Evolutionary conservation across 1,140 invertebrate species (phyloP), one percentile per base, ranked within the genome.

Genomic region (Sycophaga agraensis): DNA sequence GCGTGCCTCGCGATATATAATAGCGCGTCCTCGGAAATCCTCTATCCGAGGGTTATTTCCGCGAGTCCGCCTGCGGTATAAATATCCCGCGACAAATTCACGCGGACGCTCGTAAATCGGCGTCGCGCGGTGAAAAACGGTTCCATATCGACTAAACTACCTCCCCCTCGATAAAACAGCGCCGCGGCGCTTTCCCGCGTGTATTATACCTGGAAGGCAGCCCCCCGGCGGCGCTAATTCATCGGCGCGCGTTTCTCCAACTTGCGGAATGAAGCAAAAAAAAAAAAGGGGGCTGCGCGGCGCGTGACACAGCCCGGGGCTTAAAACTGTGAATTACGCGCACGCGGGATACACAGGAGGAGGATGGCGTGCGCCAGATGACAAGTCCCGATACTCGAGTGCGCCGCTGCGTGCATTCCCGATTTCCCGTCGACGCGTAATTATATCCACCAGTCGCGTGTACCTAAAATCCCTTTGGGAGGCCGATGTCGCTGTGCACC

Each of bases 251-350:
- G 12, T 39, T 43, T 55, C 39, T 43, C 51, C 6, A n/a, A 28
- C 22, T 31, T 12, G 24, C 22, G 12, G 16, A 56, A 56, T 56
- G 43, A 45, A 35, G n/a, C n/a, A n/a, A n/a, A n/a, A n/a, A n/a
- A n/a, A n/a, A n/a, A n/a, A n/a, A 37, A 31, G 35, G 34, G 78
- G n/a, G n/a, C n/a, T n/a, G n/a, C n/a, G n/a, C n/a, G 72, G 68
- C 77, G 73, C 73, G 72, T 77, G 76, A 76, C 72, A n/a, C n/a
- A n/a, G n/a, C n/a, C n/a, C 70, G 63, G 66, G 65, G 46, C 53
- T 58, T 51, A 66, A 68, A 70, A 67, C 64, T 69, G 67, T 73
- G 66, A 63, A 69, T 69, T 56, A 63, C 51, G 49, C 9, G 14
- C 26, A 42, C 49, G 19, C 59, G 59, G 45, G 22, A 16, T n/a